Evolutionary conservation across 1,140 invertebrate species (phyloP).

Genomic region (Acyrthosiphon pisum): DNA sequence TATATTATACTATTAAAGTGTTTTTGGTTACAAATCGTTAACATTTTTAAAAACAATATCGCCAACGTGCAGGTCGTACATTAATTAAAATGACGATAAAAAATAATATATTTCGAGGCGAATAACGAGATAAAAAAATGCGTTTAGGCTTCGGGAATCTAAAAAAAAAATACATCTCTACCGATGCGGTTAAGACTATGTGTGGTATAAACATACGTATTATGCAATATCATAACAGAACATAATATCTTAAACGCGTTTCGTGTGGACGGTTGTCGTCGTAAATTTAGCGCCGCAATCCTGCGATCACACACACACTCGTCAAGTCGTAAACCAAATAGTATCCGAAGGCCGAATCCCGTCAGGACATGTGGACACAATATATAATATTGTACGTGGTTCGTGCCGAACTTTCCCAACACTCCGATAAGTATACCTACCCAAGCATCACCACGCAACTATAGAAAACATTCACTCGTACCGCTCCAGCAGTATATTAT

Average conservation of each 20-base stretch:
- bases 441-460: not conserved
- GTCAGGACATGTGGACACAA: not conserved
- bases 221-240: not conserved
- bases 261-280: not conserved
- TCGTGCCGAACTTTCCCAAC: not conserved
- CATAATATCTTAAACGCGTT: constrained; percentile 1
- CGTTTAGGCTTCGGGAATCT: not conserved
- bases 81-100: not conserved
- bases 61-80: not conserved
- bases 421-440: not conserved
- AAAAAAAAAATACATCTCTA: not conserved
- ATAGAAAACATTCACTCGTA: not conserved
- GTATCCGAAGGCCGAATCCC: not conserved
- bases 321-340: not conserved
- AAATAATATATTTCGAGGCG: not conserved
- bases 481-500: too few species aligned
- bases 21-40: not conserved
- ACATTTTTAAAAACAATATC: not conserved
- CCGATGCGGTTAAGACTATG: not conserved
- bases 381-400: not conserved
- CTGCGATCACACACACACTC: not conserved
- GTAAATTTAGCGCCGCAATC: not conserved
- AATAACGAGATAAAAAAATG: not conserved
- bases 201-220: not conserved
- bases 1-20: not conserved